Percentiles rank a stretch among this genome's conserved stretches.
phyloP scores from a whole-genome alignment of 2,113 vertebrate genomes.

The Leuciscus idus region DNA sequence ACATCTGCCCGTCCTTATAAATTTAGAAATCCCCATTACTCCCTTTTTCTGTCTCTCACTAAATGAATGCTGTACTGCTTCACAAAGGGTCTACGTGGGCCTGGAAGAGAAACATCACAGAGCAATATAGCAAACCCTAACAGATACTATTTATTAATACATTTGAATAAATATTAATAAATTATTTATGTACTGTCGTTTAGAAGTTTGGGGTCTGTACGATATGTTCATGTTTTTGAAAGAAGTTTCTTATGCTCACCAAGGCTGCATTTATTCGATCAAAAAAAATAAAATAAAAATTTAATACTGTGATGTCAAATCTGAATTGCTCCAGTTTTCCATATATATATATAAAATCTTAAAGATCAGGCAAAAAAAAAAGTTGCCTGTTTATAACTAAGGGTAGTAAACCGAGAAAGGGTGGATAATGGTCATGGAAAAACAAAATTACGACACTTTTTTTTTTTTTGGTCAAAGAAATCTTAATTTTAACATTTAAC shows the following conservation, averaged over 20 bases:
- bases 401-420: neutral
- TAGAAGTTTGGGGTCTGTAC: neutral
- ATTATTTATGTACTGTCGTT: neutral
- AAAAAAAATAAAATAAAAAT: neutral
- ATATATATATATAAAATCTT: neutral
- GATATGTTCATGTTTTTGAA: neutral
- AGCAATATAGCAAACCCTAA: neutral
- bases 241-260: neutral
- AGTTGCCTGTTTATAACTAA: too few species aligned
- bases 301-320: neutral
- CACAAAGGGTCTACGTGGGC: neutral
- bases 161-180: too few species aligned
- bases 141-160: neutral
- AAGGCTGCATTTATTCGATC: neutral
- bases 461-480: neutral
- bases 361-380: neutral
- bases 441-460: neutral
- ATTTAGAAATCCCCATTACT: conserved; percentile 5
- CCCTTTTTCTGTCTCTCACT: neutral
- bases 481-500: neutral
- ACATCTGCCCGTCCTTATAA: conserved; percentile 14
- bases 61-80: conserved; percentile 2
- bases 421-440: neutral
- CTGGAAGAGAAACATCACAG: conserved; percentile 4
- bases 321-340: neutral